These are phyloP conservation scores for Lasioglossum pauxillum DNA, from an alignment of 2,888 invertebrate species.

Conservation along the genomic window DNA sequence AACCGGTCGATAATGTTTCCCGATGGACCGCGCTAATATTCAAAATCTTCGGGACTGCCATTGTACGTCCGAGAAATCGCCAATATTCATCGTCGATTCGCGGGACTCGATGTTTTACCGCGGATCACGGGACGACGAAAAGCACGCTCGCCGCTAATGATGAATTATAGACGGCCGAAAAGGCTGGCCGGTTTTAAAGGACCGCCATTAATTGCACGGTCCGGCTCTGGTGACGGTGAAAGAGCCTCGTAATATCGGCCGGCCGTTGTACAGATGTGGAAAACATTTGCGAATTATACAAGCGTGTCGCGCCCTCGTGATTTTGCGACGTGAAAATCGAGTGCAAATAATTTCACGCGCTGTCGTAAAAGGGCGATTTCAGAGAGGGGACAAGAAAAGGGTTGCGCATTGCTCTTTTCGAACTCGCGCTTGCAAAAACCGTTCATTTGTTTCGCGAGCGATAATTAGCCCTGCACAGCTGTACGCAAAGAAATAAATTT, in stretches of 20 bases:
- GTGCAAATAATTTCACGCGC: not conserved
- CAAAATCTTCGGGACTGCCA: slow-evolving; percentile 40
- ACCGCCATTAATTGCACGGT: slow-evolving; percentile 21
- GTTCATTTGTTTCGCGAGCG: not conserved
- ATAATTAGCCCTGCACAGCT: not conserved
- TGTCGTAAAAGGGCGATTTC: not conserved
- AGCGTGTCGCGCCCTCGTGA: not conserved
- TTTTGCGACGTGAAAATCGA: not conserved
- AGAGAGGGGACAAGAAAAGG: not conserved
- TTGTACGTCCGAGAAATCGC: slow-evolving; percentile 6
- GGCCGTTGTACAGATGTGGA: slow-evolving; percentile 22
- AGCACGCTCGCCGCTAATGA: slow-evolving; percentile 30
- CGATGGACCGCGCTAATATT: slow-evolving; percentile 46
- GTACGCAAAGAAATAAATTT: too few species aligned
- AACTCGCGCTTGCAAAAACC: not conserved
- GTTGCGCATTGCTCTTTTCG: not conserved
- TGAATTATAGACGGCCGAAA: slow-evolving; percentile 31
- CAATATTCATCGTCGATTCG: slow-evolving; percentile 38
- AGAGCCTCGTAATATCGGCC: slow-evolving; percentile 36
- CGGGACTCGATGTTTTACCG: slow-evolving; percentile 33
- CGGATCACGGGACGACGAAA: slow-evolving; percentile 24
- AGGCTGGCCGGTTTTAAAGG: not conserved
- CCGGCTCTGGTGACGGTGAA: slow-evolving; percentile 22
- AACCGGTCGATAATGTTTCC: slow-evolving; percentile 57
- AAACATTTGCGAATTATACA: slow-evolving; percentile 25